Evolutionary conservation across 2,113 vertebrate species (phyloP).

Genomic region (Myanophis thanlyinensis): DNA sequence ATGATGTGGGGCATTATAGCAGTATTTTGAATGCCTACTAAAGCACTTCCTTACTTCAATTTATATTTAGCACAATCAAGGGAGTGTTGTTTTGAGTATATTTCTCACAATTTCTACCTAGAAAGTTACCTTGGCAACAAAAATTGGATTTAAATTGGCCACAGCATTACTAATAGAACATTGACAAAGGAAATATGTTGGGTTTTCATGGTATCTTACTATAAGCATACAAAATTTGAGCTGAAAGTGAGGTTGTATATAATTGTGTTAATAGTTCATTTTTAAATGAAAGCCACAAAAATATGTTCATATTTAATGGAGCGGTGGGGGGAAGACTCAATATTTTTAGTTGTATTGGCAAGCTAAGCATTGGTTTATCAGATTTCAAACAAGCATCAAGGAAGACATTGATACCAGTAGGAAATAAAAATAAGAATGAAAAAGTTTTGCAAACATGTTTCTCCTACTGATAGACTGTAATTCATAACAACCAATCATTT

Average conservation of each 20-base stretch:
- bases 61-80: background rate
- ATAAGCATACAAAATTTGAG: background rate
- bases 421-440: background rate
- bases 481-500: background rate
- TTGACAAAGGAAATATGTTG: background rate
- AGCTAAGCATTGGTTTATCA: background rate
- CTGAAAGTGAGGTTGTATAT: background rate
- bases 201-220: background rate
- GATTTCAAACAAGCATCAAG: background rate
- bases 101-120: background rate
- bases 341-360: background rate
- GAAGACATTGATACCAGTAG: background rate
- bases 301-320: background rate
- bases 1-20: background rate
- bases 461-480: background rate
- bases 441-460: background rate
- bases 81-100: background rate
- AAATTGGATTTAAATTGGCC: background rate
- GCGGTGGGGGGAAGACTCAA: fast-evolving
- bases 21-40: background rate
- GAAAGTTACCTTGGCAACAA: background rate
- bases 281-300: background rate
- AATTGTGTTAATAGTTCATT: background rate
- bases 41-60: background rate
- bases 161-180: background rate